Conservation (phyloP, 2,113 vertebrate genomes). For the Dicaeum eximium region DNA sequence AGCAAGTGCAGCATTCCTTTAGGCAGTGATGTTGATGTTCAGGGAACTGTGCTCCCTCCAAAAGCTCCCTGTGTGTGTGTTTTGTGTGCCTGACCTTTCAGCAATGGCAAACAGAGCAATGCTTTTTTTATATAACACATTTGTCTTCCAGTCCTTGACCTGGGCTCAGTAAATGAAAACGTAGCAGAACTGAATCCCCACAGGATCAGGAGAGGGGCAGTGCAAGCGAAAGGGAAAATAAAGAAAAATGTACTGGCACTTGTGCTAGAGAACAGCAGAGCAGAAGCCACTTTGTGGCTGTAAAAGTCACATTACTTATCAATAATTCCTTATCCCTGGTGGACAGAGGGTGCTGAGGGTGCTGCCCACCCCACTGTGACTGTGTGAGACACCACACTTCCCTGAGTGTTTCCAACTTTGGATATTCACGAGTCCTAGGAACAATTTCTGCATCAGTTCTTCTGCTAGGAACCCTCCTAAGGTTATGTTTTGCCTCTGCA, state of each 20-base stretch:
- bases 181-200: neutral
- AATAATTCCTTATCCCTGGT: neutral
- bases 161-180: neutral
- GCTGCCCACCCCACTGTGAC: neutral
- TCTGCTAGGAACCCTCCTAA: neutral
- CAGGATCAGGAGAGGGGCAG: neutral
- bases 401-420: neutral
- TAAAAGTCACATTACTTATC: neutral
- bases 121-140: neutral
- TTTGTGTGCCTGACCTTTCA: neutral
- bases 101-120: neutral
- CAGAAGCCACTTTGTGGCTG: neutral
- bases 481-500: neutral
- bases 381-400: neutral
- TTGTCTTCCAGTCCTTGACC: constrained; percentile 16
- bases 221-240: neutral
- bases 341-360: neutral
- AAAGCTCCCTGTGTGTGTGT: neutral
- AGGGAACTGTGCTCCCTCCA: neutral
- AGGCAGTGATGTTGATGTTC: neutral
- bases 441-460: neutral
- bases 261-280: neutral
- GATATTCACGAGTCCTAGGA: neutral
- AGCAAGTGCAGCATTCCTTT: neutral
- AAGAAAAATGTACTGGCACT: neutral